Conservation (phyloP, 2,113 vertebrate genomes). For the Tursiops truncatus region DNA sequence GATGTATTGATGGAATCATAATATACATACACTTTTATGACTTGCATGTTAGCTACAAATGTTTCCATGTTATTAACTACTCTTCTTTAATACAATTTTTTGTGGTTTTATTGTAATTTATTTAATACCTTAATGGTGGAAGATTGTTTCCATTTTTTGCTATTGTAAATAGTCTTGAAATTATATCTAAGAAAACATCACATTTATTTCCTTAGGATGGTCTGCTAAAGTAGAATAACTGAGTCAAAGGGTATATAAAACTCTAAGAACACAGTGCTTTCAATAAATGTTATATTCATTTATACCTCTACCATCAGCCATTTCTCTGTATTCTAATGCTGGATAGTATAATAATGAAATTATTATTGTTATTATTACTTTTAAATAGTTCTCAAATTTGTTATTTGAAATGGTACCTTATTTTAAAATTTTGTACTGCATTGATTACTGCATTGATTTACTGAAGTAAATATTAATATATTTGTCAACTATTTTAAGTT, state of each 20-base stretch:
- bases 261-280: background rate
- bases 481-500: background rate
- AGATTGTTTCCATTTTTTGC: constrained; percentile 6
- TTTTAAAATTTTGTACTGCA: constrained; percentile 13
- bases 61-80: constrained; percentile 7
- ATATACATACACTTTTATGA: background rate
- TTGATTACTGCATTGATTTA: background rate
- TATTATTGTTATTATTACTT: background rate
- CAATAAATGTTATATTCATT: background rate
- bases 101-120: constrained; percentile 28
- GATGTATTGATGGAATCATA: background rate
- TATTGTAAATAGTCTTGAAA: background rate
- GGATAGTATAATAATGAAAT: background rate
- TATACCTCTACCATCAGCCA: background rate
- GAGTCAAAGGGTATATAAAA: constrained; percentile 16
- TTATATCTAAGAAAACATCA: constrained; percentile 14
- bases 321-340: background rate
- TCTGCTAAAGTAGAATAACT: background rate
- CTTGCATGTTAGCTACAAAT: background rate
- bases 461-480: constrained; percentile 22
- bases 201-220: background rate
- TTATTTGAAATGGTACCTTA: background rate
- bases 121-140: background rate
- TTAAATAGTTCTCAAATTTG: constrained; percentile 7
- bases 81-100: background rate